These are phyloP conservation scores for Tipula vernalis DNA, from an alignment of 2,888 invertebrate species.

Conservation along the genomic window DNA sequence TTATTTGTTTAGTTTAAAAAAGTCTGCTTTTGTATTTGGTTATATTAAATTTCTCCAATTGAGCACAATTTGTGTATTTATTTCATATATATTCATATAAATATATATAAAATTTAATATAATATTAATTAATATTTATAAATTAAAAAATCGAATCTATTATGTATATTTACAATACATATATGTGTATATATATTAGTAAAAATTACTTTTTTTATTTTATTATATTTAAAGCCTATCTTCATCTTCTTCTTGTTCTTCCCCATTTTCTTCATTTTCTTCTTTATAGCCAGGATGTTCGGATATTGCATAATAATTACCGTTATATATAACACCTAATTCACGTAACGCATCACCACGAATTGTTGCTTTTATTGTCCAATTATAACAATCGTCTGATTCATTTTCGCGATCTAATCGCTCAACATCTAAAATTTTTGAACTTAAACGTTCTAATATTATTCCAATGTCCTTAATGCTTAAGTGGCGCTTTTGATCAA, in stretches of 20 bases:
- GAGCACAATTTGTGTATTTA: neutral
- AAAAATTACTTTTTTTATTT: neutral
- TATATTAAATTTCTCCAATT: neutral
- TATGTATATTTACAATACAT: too few species aligned
- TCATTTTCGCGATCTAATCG: conserved; percentile 83
- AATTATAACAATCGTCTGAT: conserved; percentile 88
- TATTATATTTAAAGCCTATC: conserved; percentile 43
- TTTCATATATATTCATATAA: neutral
- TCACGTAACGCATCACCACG: conserved; percentile 82
- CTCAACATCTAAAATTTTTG: conserved; percentile 89
- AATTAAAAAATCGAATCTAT: neutral
- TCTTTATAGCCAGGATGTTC: conserved; percentile 90
- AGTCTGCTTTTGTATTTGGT: neutral
- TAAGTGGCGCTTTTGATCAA: conserved; percentile 82
- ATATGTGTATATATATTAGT: neutral
- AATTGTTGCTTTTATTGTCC: conserved; percentile 93
- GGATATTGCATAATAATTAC: conserved; percentile 89
- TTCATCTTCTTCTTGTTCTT: conserved; percentile 74
- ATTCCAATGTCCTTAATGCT: conserved; percentile 93
- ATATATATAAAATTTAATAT: neutral
- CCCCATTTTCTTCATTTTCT: conserved; percentile 73
- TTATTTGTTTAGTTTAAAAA: neutral
- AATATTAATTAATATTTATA: neutral
- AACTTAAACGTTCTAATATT: conserved; percentile 81
- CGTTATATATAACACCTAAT: conserved; percentile 87